Conservation (phyloP, 2,888 invertebrate species). For the Plutella xylostella region DNA sequence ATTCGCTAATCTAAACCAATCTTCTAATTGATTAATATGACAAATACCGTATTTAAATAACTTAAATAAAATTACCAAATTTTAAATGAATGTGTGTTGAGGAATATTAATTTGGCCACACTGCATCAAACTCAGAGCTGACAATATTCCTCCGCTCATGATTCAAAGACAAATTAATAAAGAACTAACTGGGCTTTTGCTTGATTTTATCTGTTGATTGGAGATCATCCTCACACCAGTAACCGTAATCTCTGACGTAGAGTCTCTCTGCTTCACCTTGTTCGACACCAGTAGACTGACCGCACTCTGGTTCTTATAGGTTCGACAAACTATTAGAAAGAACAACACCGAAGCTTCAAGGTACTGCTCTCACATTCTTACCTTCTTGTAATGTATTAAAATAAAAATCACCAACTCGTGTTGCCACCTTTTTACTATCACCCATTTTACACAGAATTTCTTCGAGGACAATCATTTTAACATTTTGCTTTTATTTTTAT, state of each 20-base stretch:
- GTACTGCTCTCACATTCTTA: too few relatives aligned
- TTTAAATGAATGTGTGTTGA: constrained; percentile 32
- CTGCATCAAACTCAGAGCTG: constrained; percentile 11
- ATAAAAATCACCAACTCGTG: constrained; percentile 27
- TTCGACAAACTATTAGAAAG: too few relatives aligned
- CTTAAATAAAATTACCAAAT: constrained; percentile 20
- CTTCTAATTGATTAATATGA: background rate
- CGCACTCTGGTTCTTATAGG: too few relatives aligned
- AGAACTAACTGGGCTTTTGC: constrained; percentile 33
- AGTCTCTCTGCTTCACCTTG: too few relatives aligned
- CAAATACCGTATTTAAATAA: too few relatives aligned
- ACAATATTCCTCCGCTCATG: constrained; percentile 54
- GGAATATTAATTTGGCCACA: constrained; percentile 31
- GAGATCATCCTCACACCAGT: too few relatives aligned
- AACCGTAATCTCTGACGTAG: too few relatives aligned
- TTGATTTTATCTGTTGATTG: too few relatives aligned
- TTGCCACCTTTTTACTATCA: constrained; percentile 20
- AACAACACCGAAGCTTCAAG: too few relatives aligned
- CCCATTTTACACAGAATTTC: constrained; percentile 23
- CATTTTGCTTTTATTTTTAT: constrained; percentile 24
- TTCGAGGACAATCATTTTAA: constrained; percentile 14
- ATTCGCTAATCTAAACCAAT: background rate
- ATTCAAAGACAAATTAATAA: background rate
- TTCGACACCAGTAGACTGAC: too few relatives aligned
- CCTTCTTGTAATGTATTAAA: constrained; percentile 62